Percentiles rank a stretch among this genome's conserved stretches.
phyloP scores from a whole-genome alignment of 2,113 vertebrate genomes.

The Oreochromis spilurus region DNA sequence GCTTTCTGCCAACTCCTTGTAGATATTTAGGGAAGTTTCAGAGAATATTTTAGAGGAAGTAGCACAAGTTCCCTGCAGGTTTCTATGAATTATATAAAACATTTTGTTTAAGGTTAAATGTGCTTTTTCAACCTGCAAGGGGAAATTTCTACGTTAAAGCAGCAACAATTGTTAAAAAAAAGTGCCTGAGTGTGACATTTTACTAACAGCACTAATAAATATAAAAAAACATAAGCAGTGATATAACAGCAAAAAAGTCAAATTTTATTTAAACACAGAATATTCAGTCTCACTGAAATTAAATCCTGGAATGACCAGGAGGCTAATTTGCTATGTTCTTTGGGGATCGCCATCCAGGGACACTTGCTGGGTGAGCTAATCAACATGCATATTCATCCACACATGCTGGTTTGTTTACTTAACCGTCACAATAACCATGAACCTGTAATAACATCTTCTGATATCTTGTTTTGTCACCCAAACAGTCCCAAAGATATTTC shows the following conservation, averaged over 20 bases:
- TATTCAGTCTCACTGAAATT: neutral
- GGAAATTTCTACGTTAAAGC: fast-evolving
- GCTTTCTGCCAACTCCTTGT: neutral
- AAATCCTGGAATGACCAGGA: neutral
- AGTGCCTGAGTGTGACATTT: neutral
- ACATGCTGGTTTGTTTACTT: neutral
- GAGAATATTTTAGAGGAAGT: neutral
- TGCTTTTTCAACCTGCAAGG: neutral
- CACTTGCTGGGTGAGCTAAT: neutral
- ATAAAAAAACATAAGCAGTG: neutral
- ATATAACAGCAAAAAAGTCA: neutral
- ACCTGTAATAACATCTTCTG: neutral
- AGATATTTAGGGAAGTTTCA: neutral
- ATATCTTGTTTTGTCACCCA: neutral
- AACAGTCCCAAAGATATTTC: neutral
- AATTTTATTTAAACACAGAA: neutral
- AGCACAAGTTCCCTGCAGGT: neutral
- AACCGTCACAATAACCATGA: neutral
- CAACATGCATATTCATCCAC: neutral
- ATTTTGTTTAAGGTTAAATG: neutral
- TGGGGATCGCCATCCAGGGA: neutral
- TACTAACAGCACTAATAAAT: neutral
- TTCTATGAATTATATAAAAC: neutral
- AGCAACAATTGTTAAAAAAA: neutral
- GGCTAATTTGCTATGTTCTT: neutral